Evolutionary conservation across 2,797 vertebrate species (phyloP).

Genomic region (Limnodromus scolopaceus): DNA sequence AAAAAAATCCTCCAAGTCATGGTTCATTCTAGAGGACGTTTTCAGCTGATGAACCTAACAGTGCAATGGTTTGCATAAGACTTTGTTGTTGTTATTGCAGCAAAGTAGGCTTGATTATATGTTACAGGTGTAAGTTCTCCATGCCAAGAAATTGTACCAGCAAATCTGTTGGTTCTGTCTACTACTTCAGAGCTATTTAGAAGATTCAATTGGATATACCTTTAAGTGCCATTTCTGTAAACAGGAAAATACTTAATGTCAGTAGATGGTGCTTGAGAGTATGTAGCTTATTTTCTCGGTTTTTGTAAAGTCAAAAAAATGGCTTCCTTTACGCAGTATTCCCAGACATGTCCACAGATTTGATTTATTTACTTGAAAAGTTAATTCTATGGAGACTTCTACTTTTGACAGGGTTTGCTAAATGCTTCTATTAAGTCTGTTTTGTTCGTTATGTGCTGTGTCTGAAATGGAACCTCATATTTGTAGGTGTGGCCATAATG

Average conservation of each 20-base stretch:
- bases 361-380: background rate
- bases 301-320: background rate
- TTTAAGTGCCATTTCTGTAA: background rate
- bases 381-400: background rate
- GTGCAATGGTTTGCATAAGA: background rate
- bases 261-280: conserved; percentile 6
- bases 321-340: background rate
- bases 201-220: background rate
- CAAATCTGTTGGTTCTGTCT: background rate
- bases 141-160: background rate
- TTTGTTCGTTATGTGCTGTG: background rate
- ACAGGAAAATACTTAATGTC: background rate
- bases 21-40: background rate
- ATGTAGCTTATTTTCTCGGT: background rate
- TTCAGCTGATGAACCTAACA: background rate
- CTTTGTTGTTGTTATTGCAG: background rate
- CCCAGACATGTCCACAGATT: background rate
- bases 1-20: background rate
- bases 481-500: background rate
- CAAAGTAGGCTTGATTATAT: background rate
- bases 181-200: background rate
- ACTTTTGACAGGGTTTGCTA: background rate
- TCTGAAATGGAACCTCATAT: background rate
- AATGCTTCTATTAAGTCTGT: background rate
- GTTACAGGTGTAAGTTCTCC: background rate